A percentile compares a stretch with the other conserved stretches of the same genome.
Conservation (phyloP, 2,113 vertebrate genomes). For the Elgaria multicarinata region DNA sequence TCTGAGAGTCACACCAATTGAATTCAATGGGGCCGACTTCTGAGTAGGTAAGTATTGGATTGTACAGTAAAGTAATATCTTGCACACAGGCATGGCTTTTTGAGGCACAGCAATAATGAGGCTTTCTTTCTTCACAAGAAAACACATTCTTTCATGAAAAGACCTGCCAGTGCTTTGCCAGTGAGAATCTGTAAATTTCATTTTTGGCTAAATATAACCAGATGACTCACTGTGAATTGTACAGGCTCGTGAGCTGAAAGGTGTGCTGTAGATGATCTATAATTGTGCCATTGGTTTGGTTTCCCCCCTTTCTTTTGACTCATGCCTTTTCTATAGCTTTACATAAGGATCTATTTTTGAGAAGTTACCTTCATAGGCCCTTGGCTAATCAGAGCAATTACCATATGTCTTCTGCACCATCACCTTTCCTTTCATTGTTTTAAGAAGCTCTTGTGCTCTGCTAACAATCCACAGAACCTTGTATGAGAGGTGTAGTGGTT, state of each 20-base stretch:
- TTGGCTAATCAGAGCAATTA: neutral
- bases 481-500: too few species aligned
- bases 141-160: neutral
- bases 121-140: conserved; percentile 8
- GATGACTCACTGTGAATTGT: neutral
- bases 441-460: neutral
- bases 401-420: neutral
- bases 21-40: too few species aligned
- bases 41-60: neutral
- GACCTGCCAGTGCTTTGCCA: neutral
- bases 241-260: neutral
- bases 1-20: too few species aligned
- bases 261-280: neutral
- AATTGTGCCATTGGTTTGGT: neutral
- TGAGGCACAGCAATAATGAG: neutral
- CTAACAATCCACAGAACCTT: neutral
- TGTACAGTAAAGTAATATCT: neutral
- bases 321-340: neutral
- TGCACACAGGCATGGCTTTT: neutral
- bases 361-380: neutral
- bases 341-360: neutral
- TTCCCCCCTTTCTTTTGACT: neutral
- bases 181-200: neutral
- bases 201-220: neutral
- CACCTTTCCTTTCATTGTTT: neutral